These are phyloP conservation scores for Sinhomidia bicolor DNA, from an alignment of 2,888 invertebrate species.

Conservation along the genomic window DNA sequence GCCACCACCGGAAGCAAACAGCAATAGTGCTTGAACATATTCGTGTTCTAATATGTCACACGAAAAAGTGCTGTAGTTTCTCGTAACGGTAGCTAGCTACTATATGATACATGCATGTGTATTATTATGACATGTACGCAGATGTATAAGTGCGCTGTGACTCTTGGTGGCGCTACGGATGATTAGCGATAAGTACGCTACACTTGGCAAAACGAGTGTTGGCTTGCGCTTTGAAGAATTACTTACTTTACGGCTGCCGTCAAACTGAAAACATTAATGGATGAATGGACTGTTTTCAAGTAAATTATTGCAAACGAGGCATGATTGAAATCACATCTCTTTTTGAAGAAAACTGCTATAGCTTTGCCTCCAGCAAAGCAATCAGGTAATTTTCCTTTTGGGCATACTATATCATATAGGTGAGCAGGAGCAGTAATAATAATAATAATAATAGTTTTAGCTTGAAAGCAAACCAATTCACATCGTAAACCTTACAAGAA, in stretches of 20 bases:
- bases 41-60: no score
- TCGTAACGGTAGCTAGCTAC: no score
- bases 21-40: background rate
- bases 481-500: background rate
- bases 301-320: constrained; percentile 62
- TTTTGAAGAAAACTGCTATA: background rate
- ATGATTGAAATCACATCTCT: constrained; percentile 58
- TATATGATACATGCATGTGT: no score
- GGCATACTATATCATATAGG: no score
- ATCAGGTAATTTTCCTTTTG: no score
- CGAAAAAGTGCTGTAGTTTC: no score
- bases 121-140: no score
- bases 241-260: background rate
- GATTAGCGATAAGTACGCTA: constrained; percentile 46
- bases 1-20: no score
- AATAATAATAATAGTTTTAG: no score
- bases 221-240: background rate
- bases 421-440: no score
- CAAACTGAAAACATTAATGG: constrained; percentile 51
- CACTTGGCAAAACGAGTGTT: constrained; percentile 11
- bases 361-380: no score
- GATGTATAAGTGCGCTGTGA: background rate
- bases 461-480: background rate
- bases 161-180: constrained; percentile 29
- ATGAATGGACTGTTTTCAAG: constrained; percentile 51